phyloP scores from a whole-genome alignment of 2,797 vertebrate genomes.

The Enteromius unitaeniatus region DNA sequence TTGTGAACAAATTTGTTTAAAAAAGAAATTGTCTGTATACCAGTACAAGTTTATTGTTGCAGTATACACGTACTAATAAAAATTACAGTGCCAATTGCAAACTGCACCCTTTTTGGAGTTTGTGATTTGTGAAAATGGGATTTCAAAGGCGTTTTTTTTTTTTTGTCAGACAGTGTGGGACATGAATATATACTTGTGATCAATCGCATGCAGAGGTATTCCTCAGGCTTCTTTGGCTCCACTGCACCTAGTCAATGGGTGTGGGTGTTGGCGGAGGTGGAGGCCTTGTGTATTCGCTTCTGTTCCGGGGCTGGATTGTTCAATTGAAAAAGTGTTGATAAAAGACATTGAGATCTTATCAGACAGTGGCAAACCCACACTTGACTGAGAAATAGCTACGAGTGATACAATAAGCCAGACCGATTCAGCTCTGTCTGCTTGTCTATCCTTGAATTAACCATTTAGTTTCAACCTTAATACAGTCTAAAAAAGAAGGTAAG shows the following conservation, averaged over 20 bases:
- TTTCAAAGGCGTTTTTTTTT: background rate
- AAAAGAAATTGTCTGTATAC: constrained; percentile 91
- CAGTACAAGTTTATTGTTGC: constrained; percentile 97
- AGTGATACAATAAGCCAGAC: constrained; percentile 46
- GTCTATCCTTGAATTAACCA: background rate
- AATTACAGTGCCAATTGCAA: constrained; percentile 93
- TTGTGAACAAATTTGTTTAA: constrained; percentile 96
- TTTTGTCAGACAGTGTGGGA: background rate
- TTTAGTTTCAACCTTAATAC: background rate
- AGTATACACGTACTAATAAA: constrained; percentile 95
- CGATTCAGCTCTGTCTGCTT: constrained; percentile 25
- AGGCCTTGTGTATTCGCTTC: constrained; percentile 52
- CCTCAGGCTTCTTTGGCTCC: constrained; percentile 17
- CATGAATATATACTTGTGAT: background rate
- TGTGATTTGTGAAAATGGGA: constrained; percentile 14
- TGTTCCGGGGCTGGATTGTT: constrained; percentile 50
- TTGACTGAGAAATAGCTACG: background rate
- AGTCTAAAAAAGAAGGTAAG: background rate
- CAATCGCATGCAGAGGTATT: background rate
- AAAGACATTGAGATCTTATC: constrained; percentile 52
- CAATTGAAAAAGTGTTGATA: constrained; percentile 54
- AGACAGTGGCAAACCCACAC: constrained; percentile 49
- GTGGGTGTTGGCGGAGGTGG: constrained; percentile 36
- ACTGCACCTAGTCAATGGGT: constrained; percentile 1
- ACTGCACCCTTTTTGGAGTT: constrained; percentile 53